phyloP scores from a whole-genome alignment of 2,797 vertebrate species.

The Myotis planiceps region DNA sequence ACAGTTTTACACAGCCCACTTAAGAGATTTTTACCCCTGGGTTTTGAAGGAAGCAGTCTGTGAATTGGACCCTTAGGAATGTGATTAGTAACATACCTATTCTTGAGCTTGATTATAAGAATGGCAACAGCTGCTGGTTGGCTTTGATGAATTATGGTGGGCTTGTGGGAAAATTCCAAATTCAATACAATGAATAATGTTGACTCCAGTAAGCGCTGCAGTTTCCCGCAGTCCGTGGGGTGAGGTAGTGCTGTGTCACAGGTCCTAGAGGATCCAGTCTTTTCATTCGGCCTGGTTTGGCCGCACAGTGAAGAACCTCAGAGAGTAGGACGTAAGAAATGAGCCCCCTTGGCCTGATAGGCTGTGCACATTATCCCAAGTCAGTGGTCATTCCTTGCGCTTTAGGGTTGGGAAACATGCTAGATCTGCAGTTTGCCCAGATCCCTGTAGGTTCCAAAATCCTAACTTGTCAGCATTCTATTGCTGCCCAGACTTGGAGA shows the following conservation, averaged over 20 bases:
- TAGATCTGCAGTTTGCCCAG: neutral
- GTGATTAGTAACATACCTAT: constrained; percentile 10
- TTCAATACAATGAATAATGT: neutral
- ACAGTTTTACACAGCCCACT: neutral
- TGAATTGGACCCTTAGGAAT: constrained; percentile 24
- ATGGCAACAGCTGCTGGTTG: neutral
- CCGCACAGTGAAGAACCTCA: neutral
- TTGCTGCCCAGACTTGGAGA: neutral
- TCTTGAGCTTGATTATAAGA: neutral
- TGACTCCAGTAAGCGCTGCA: neutral
- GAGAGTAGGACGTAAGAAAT: neutral
- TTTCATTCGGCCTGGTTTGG: neutral
- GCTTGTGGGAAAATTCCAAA: neutral
- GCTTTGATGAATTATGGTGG: neutral
- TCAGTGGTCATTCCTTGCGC: neutral
- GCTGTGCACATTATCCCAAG: neutral
- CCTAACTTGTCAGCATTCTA: neutral
- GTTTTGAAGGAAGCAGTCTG: constrained; percentile 34
- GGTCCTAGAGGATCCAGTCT: neutral
- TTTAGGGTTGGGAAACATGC: neutral
- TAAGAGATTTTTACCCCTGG: neutral
- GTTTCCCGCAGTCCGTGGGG: neutral
- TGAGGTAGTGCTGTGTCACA: neutral
- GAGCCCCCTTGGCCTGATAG: neutral
- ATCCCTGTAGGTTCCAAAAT: neutral